Conservation (phyloP, 92 coral and sea anemone genomes). For the Palythoa grandis region DNA sequence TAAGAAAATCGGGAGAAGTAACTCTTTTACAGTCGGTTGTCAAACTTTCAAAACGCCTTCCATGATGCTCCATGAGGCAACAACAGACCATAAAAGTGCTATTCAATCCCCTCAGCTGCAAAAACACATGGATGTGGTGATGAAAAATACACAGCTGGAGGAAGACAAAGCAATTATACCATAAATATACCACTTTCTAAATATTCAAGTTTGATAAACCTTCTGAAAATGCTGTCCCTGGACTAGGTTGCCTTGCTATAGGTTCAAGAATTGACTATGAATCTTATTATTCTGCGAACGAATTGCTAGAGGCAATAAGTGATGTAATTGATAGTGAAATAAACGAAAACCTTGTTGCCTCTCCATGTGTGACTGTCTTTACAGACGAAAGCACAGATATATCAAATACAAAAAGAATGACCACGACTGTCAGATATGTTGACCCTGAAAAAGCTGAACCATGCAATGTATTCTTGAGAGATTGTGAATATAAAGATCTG, state of each 20-base stretch:
- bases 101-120: conserved; percentile 16
- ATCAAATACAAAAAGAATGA: conserved; percentile 50
- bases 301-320: neutral
- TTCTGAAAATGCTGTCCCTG: neutral
- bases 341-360: conserved; percentile 22
- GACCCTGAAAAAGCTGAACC: conserved; percentile 49
- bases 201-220: conserved; percentile 10
- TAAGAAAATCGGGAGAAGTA: conserved; percentile 28
- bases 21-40: neutral
- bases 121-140: conserved; percentile 20
- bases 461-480: conserved; percentile 44
- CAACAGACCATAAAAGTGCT: neutral
- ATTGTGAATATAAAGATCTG: conserved; percentile 49
- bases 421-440: conserved; percentile 48
- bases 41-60: neutral
- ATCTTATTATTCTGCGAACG: neutral
- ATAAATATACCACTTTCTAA: conserved; percentile 30
- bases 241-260: neutral
- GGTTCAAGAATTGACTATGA: neutral
- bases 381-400: conserved; percentile 53
- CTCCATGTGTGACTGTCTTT: conserved; percentile 33
- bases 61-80: neutral
- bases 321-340: neutral
- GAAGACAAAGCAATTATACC: conserved; percentile 49
- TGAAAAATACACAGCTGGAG: conserved; percentile 26